phyloP scores from a whole-genome alignment of 2,888 invertebrate species.

The Loripinus fragilis region DNA sequence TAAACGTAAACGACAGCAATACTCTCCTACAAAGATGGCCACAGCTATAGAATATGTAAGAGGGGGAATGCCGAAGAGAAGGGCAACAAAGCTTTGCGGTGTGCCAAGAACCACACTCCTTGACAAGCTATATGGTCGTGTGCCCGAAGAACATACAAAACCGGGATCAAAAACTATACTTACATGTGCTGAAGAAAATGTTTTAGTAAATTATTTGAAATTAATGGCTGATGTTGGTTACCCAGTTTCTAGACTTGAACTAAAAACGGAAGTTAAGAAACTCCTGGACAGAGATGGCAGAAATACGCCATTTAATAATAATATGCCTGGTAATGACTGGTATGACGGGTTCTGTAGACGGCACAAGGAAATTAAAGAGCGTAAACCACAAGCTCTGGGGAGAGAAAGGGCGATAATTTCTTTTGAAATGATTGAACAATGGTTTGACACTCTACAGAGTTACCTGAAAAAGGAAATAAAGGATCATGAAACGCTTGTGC shows the following conservation, averaged over 20 bases:
- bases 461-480: slow-evolving; percentile 26
- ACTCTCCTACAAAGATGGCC: too few relatives aligned
- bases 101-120: slow-evolving; percentile 33
- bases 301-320: slow-evolving; percentile 32
- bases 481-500: slow-evolving; percentile 19
- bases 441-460: slow-evolving; percentile 10
- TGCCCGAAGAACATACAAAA: neutral
- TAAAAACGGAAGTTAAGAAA: too few relatives aligned
- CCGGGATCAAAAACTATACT: slow-evolving; percentile 18
- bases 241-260: slow-evolving; percentile 21
- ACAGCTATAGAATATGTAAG: too few relatives aligned
- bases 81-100: too few relatives aligned
- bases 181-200: slow-evolving; percentile 22
- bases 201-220: slow-evolving; percentile 12
- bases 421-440: slow-evolving; percentile 10
- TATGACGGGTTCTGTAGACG: neutral
- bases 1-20: too few relatives aligned
- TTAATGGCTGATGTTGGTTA: slow-evolving; percentile 30
- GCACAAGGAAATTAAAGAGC: slow-evolving; percentile 9
- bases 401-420: slow-evolving; percentile 20
- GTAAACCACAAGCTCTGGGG: slow-evolving; percentile 18
- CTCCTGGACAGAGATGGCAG: slow-evolving; percentile 23
- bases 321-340: slow-evolving; percentile 31
- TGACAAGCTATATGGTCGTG: slow-evolving; percentile 25
- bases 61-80: too few relatives aligned